Conservation (phyloP, 2,113 vertebrate genomes). For the Myodes glareolus region DNA sequence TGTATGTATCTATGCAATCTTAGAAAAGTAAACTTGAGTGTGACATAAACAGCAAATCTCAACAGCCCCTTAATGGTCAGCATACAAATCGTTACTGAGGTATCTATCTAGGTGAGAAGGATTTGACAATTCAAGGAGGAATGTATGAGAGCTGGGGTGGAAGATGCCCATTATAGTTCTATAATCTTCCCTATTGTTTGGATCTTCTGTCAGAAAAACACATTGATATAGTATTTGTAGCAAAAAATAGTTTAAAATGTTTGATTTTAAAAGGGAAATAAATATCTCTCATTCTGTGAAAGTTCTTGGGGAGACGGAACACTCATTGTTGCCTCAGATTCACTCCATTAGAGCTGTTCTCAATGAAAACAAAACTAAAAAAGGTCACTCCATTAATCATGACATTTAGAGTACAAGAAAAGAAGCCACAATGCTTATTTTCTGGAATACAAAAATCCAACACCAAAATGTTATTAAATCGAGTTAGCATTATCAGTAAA, state of each 20-base stretch:
- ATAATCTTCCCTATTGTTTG: not conserved
- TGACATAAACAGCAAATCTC: not conserved
- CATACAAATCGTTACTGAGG: not conserved
- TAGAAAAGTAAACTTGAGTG: not conserved
- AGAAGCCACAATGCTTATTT: conserved; percentile 82
- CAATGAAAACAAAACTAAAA: conserved; percentile 77
- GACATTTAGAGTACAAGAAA: conserved; percentile 80
- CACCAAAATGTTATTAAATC: conserved; percentile 86
- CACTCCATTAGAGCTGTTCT: conserved; percentile 74
- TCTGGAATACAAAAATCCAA: conserved; percentile 82
- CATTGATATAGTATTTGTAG: conserved; percentile 26
- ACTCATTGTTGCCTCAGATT: conserved; percentile 73
- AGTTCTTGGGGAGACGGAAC: conserved; percentile 53
- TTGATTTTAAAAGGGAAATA: conserved; percentile 52
- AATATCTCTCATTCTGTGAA: conserved; percentile 29
- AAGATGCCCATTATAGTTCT: not conserved
- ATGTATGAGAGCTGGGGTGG: not conserved
- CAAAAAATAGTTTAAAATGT: not conserved
- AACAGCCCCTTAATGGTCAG: not conserved
- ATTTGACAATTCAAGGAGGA: not conserved
- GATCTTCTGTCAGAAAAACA: conserved; percentile 43
- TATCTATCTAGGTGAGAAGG: not conserved
- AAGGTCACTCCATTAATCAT: conserved; percentile 81
- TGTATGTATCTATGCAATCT: not conserved
- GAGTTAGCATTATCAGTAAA: conserved; percentile 92